Base-by-base conservation (phyloP, 2,888 invertebrate species). In the Drosophila aldrichi region DNA sequence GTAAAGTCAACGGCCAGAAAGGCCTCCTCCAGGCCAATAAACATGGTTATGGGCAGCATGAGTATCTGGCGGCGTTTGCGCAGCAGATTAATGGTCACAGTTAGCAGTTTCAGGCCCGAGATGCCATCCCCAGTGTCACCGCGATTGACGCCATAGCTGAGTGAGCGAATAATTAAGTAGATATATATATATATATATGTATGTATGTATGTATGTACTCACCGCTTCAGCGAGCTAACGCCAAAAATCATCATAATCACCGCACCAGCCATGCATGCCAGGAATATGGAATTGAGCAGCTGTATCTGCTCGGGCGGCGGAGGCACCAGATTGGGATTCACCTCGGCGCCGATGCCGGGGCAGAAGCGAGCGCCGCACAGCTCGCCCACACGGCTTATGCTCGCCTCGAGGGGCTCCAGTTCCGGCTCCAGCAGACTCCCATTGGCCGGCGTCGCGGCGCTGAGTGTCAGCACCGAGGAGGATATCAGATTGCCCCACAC, bases 401-500 rank as follows among this genome's bases (percentile, higher is more conserved):
- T 68, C 3, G 75, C 64, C 70, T 83, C 87, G 7, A 81, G 61
- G 2, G 67, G 41, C 68, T 78, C 87, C 48, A 74, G 7, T 7
- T 71, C 64, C 1, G 77, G 36, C 36, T 36, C 29, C 29, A 29
- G 29, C 29, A 32, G 41, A 1, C 74, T 81, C 2, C 40, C 62
- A 63, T 91, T 91, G 0, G 56, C 69, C 0, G 69, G 40, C 3
- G 72, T 56, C 0, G 51, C 40, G 2, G 54, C 79, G 36, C 81
- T 82, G 34, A 92, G 70, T 1, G 91, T 90, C 16, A 92, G 68
- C n/a, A 92, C 91, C 76, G 96, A 95, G 0, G 97, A 98, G 29
- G 97, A 97, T 71, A 98, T 95, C 10, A 98, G 94, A 92, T 98
- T 98, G 0, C 98, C 98, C 96, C 97, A 97, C 52, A 98, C 97